Evolutionary conservation across 2,797 vertebrate species (phyloP).

Genomic region (Diplodus puntazzo): DNA sequence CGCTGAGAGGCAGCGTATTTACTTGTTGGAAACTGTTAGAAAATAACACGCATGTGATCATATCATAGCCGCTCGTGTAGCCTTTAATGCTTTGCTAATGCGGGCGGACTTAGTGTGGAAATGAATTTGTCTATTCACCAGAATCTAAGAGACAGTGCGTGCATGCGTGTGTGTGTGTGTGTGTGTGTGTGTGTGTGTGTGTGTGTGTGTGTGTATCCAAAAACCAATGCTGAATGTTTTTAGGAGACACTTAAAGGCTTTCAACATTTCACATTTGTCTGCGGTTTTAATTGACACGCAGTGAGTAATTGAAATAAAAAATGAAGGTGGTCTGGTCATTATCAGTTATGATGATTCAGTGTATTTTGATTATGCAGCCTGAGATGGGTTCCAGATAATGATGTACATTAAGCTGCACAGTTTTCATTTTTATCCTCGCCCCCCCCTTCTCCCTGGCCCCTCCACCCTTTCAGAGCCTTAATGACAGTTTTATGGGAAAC

Average conservation of each 20-base stretch:
- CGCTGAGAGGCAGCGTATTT: constrained; percentile 44
- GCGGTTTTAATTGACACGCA: constrained; percentile 60
- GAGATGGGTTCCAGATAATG: constrained; percentile 75
- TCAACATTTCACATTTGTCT: constrained; percentile 30
- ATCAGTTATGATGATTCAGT: constrained; percentile 78
- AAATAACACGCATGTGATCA: constrained; percentile 53
- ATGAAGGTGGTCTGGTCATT: constrained; percentile 63
- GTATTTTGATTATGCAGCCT: constrained; percentile 76
- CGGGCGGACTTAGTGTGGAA: constrained; percentile 45
- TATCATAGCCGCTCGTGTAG: constrained; percentile 41
- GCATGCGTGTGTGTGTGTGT: neutral
- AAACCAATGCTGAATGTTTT: constrained; percentile 30
- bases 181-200: neutral
- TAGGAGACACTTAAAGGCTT: constrained; percentile 38
- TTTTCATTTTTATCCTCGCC: constrained; percentile 68
- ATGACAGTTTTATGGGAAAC: constrained; percentile 83
- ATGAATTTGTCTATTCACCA: constrained; percentile 57
- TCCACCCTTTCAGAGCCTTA: constrained; percentile 57
- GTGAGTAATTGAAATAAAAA: constrained; percentile 69
- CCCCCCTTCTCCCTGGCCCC: neutral
- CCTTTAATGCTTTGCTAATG: constrained; percentile 53
- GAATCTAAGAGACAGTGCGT: neutral
- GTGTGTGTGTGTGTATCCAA: constrained; percentile 9
- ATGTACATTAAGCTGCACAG: constrained; percentile 73
- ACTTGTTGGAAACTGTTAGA: constrained; percentile 34